Percentiles rank a stretch among this genome's conserved stretches.
Conservation (phyloP, 2,888 invertebrate genomes). For the Cephus spinipes region DNA sequence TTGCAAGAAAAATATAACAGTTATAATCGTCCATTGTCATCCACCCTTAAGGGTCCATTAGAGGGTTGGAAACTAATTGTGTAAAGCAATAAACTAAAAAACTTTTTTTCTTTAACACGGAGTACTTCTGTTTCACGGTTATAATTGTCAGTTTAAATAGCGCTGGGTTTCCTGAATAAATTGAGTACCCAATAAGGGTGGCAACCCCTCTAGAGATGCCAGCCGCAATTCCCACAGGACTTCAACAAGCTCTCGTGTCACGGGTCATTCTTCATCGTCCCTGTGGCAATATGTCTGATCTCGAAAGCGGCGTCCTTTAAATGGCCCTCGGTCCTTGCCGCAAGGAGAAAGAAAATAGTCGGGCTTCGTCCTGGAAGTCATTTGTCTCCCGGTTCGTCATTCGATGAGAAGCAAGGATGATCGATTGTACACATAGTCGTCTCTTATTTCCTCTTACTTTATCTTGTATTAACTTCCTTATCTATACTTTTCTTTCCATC, state of each 20-base stretch:
- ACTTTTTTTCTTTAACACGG: background rate
- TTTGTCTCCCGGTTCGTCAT: slow-evolving; percentile 25
- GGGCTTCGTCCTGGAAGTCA: slow-evolving; percentile 22
- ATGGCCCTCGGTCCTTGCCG: background rate
- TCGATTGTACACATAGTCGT: background rate
- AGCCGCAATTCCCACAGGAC: background rate
- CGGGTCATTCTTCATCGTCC: slow-evolving; percentile 29
- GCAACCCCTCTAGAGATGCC: background rate
- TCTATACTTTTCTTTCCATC: background rate
- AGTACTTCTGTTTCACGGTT: background rate
- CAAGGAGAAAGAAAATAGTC: slow-evolving; percentile 12
- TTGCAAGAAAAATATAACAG: background rate
- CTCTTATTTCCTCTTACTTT: background rate
- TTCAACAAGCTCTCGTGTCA: background rate
- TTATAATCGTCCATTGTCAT: background rate
- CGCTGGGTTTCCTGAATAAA: background rate
- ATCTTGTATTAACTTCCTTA: background rate
- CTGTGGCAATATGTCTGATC: slow-evolving; percentile 15
- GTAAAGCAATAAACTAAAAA: too few relatives aligned
- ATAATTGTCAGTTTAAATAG: background rate
- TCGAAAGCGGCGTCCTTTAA: slow-evolving; percentile 8
- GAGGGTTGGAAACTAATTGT: background rate
- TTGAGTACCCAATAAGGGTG: background rate
- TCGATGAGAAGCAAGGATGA: background rate
- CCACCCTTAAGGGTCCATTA: background rate